A percentile compares a stretch with the other conserved stretches of the same genome.
Conservation (phyloP, 2,888 invertebrate genomes). For the Troilus luridus region DNA sequence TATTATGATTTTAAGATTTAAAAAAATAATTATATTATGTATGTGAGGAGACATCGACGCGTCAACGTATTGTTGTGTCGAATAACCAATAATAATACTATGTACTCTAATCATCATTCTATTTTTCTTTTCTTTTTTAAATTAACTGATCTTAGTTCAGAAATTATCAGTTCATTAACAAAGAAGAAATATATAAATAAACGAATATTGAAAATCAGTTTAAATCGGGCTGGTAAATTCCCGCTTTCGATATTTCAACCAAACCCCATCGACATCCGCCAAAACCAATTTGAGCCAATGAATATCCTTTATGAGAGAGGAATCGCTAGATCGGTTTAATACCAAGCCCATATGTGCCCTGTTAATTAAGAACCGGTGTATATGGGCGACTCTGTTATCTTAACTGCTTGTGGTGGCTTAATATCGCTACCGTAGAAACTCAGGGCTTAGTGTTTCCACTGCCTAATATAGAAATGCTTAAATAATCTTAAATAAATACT, state of each 20-base stretch:
- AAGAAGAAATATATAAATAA: not conserved
- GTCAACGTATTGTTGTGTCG: too few species aligned
- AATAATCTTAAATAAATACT: not conserved
- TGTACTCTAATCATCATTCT: too few species aligned
- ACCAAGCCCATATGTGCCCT: not conserved
- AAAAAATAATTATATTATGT: too few species aligned
- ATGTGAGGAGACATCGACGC: too few species aligned
- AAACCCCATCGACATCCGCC: not conserved
- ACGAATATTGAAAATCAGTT: not conserved
- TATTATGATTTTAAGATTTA: too few species aligned
- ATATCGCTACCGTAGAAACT: not conserved
- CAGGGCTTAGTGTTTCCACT: not conserved
- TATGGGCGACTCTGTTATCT: slow-evolving; percentile 16
- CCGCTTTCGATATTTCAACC: not conserved
- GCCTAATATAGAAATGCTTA: not conserved
- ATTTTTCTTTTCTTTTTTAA: too few species aligned
- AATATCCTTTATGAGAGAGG: slow-evolving; percentile 25
- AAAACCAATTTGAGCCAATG: slow-evolving; percentile 2
- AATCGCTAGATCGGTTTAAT: slow-evolving; percentile 24
- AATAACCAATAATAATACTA: too few species aligned
- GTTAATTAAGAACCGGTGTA: slow-evolving; percentile 7
- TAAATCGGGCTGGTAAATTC: not conserved
- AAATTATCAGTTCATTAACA: too few species aligned
- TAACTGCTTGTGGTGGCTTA: slow-evolving; percentile 5
- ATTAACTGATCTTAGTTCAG: too few species aligned